phyloP scores from a whole-genome alignment of 2,113 vertebrate species.

The Nibea coibor region DNA sequence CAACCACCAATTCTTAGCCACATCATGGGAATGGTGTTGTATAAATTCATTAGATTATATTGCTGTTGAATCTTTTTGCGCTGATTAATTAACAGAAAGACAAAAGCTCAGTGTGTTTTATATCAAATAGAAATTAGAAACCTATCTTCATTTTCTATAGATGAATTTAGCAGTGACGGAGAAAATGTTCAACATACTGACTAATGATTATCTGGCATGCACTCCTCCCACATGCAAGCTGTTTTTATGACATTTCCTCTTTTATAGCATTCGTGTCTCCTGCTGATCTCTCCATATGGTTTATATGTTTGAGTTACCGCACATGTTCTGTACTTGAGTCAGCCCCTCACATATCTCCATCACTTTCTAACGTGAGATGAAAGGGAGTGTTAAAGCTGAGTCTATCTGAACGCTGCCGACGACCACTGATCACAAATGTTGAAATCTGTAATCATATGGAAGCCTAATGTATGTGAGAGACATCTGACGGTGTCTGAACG shows the following conservation, averaged over 20 bases:
- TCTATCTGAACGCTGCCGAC: slow-evolving; percentile 10
- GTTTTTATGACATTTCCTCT: slow-evolving; percentile 45
- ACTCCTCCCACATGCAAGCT: slow-evolving; percentile 47
- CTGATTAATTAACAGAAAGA: neutral
- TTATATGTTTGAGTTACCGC: slow-evolving; percentile 34
- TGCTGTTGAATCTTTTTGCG: neutral
- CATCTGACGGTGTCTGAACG: slow-evolving; percentile 33
- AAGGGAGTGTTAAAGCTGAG: slow-evolving; percentile 23
- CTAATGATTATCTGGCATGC: slow-evolving; percentile 16
- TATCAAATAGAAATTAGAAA: neutral
- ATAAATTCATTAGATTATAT: slow-evolving; percentile 2
- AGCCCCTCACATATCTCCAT: slow-evolving; percentile 24
- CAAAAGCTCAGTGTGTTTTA: neutral
- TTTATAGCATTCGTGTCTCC: slow-evolving; percentile 24
- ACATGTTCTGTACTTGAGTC: slow-evolving; percentile 11
- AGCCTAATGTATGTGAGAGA: slow-evolving; percentile 24
- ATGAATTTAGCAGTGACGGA: neutral
- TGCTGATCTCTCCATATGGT: slow-evolving; percentile 47
- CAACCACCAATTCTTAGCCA: slow-evolving; percentile 25
- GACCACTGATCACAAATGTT: slow-evolving; percentile 4
- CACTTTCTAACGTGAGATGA: slow-evolving; percentile 29
- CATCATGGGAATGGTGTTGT: slow-evolving; percentile 34
- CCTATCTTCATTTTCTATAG: neutral
- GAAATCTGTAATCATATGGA: slow-evolving; percentile 57
- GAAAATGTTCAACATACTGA: slow-evolving; percentile 17